Base-by-base conservation (phyloP, 2,888 invertebrate species). In the Proisotoma minuta region DNA sequence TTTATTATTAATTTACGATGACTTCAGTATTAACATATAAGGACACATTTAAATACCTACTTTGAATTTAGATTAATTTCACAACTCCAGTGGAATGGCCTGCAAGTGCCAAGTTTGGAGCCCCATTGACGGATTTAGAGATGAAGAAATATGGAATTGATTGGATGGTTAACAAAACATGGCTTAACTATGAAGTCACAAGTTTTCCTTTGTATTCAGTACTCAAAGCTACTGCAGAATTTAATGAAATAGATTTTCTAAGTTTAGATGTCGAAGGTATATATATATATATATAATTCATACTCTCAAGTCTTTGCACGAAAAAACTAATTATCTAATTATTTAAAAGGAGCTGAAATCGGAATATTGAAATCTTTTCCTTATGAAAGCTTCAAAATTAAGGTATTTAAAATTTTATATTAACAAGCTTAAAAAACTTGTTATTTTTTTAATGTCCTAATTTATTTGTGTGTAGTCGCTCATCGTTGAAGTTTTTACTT, bases 111-210 rank as follows among this genome's bases (percentile, higher is more conserved):
- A n/a, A 39, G 20, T 10, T 54, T 18, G 39, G 39, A 2, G 2
- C 8, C 12, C 20, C 39, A 2, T 10, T 54, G 22, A 39, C 20
- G 39, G 5, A n/a, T 2, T 8, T 22, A 3, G 54, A 54, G 39
- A 54, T 54, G 54, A 34, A 22, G 24, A 18, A 5, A 4, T 3
- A 24, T 4, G 54, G 54, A 24, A 54, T 54, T 20, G 54, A 34
- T n/a, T 54, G 54, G 54, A 39, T 54, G 34, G 10, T 18, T 15
- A 54, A 54, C 23, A 54, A 54, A 22, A 54, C 54, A 18, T 54
- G 54, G 54, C 4, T 54, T 2, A 4, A 54, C 3, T 54, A 54
- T 23, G 3, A 54, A 39, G n/a, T 34, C 15, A 34, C 34, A 4
- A 22, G 20, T 5, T 54, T 54, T 39, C 54, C 54, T 20, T 26